Evolutionary conservation across 2,888 invertebrate genomes (phyloP).

Genomic region (Micoletzkya japonica): DNA sequence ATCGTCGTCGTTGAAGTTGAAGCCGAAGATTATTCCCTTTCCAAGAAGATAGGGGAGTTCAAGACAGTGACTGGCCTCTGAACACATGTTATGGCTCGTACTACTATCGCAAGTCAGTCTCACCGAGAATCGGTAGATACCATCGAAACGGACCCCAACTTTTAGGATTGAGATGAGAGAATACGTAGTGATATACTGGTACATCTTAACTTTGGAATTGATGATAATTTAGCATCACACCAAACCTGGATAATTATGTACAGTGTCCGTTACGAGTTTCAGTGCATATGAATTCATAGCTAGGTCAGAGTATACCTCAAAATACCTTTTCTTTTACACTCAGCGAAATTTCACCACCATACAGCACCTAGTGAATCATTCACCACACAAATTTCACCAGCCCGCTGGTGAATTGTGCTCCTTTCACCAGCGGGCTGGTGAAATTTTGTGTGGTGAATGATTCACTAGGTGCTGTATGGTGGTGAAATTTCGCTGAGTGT

Average conservation of each 20-base stretch:
- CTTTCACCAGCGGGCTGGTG: too few relatives aligned
- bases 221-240: not conserved
- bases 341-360: too few relatives aligned
- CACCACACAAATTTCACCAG: too few relatives aligned
- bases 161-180: conserved; percentile 49
- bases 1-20: not conserved
- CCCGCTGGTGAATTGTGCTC: too few relatives aligned
- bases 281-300: not conserved
- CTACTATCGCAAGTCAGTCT: not conserved
- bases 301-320: conserved; percentile 14
- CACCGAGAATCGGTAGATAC: conserved; percentile 43
- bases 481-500: too few relatives aligned
- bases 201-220: conserved; percentile 8
- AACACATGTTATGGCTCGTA: not conserved
- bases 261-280: not conserved
- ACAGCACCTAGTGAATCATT: too few relatives aligned
- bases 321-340: not conserved
- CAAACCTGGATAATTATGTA: not conserved
- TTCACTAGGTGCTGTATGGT: too few relatives aligned
- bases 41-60: conserved; percentile 11
- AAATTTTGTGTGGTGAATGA: too few relatives aligned
- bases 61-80: conserved; percentile 4
- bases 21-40: not conserved
- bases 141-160: conserved; percentile 47
- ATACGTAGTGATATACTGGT: conserved; percentile 49